phyloP scores from a whole-genome alignment of 2,113 vertebrate species.

The Phasianus colchicus region DNA sequence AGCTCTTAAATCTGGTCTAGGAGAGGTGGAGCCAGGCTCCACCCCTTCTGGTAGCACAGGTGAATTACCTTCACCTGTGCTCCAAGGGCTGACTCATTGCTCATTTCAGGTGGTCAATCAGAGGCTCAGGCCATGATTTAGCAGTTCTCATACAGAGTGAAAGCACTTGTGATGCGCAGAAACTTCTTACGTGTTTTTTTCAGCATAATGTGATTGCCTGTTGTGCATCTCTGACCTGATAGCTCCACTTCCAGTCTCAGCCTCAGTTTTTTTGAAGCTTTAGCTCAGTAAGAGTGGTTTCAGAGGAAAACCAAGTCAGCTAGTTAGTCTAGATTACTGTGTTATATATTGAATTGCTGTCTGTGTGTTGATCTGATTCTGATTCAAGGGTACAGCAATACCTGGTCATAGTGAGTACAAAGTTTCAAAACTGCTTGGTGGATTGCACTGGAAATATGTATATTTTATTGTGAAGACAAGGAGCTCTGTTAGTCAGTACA shows the following conservation, averaged over 20 bases:
- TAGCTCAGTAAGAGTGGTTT: neutral
- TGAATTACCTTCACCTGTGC: too few relatives aligned
- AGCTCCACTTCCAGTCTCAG: neutral
- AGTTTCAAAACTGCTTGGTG: neutral
- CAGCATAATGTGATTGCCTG: rapidly evolving
- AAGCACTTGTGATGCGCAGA: neutral
- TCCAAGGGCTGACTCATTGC: too few relatives aligned
- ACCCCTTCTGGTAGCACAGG: too few relatives aligned
- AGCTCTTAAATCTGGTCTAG: too few relatives aligned
- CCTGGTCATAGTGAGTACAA: neutral
- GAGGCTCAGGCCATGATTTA: too few relatives aligned
- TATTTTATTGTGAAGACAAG: neutral
- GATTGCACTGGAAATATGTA: neutral
- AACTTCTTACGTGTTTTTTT: neutral
- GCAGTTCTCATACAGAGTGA: too few relatives aligned
- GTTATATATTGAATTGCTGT: rapidly evolving
- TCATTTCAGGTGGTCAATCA: too few relatives aligned
- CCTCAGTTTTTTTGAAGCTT: neutral
- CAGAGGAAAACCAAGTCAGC: rapidly evolving
- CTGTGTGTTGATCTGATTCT: neutral
- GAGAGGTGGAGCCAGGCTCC: too few relatives aligned
- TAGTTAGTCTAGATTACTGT: neutral
- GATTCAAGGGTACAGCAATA: neutral
- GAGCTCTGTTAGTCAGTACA: neutral
- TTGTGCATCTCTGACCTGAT: neutral